These are phyloP conservation scores for Ostrea denselamellosa DNA, from an alignment of 1,140 invertebrate species.

Conservation along the genomic window DNA sequence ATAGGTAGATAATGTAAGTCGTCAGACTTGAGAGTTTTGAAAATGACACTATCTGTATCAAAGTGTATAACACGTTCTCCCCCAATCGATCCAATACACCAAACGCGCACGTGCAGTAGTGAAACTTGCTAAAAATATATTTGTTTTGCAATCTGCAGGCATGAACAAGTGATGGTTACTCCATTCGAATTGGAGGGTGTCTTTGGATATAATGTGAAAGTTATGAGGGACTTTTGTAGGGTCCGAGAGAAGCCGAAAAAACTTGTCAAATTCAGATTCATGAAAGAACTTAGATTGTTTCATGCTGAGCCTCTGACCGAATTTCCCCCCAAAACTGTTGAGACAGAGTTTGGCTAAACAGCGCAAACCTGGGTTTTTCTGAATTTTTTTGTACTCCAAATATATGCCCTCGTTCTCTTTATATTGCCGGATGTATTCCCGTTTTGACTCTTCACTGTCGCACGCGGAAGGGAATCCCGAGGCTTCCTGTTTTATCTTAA, in stretches of 20 bases:
- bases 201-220: constrained; percentile 52
- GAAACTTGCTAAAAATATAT: constrained; percentile 76
- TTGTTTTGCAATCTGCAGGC: constrained; percentile 61
- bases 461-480: constrained; percentile 57
- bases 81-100: constrained; percentile 70
- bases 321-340: constrained; percentile 69
- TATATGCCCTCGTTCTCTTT: constrained; percentile 71
- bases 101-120: constrained; percentile 77
- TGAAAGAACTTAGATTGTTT: constrained; percentile 53
- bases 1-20: constrained; percentile 46
- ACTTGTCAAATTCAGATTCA: constrained; percentile 49
- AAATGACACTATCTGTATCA: constrained; percentile 75
- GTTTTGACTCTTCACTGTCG: constrained; percentile 54
- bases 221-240: constrained; percentile 49
- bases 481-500: constrained; percentile 67
- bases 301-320: constrained; percentile 60
- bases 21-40: constrained; percentile 31
- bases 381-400: constrained; percentile 74
- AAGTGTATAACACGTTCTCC: constrained; percentile 74
- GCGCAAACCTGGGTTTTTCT: constrained; percentile 73
- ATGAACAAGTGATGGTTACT: constrained; percentile 38
- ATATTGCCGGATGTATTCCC: constrained; percentile 73
- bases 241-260: constrained; percentile 69
- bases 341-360: constrained; percentile 64
- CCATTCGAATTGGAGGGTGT: constrained; percentile 53